Evolutionary conservation across 2,888 invertebrate species (phyloP).

Genomic region (Drosophila maculinotata): DNA sequence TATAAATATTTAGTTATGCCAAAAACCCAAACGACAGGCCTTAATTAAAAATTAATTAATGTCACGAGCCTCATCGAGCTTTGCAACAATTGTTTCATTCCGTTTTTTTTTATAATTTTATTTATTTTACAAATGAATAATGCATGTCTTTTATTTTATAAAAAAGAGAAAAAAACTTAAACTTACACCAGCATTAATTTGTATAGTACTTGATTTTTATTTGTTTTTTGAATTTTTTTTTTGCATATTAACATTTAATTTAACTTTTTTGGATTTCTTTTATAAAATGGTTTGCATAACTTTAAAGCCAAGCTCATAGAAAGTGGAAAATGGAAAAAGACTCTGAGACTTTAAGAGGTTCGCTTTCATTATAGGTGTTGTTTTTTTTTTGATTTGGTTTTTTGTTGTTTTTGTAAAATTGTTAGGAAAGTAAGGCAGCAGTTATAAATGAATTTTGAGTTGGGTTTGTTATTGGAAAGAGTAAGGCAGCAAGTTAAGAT

Average conservation of each 20-base stretch:
- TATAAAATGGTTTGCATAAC: slow-evolving; percentile 56
- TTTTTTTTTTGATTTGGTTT: slow-evolving; percentile 10
- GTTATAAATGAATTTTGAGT: slow-evolving; percentile 63
- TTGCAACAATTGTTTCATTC: slow-evolving; percentile 31
- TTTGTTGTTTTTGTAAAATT: slow-evolving; percentile 44
- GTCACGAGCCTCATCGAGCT: slow-evolving; percentile 25
- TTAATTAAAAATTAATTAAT: slow-evolving; percentile 61
- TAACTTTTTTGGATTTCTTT: slow-evolving; percentile 42
- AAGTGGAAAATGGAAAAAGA: slow-evolving; percentile 67
- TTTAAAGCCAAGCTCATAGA: slow-evolving; percentile 69
- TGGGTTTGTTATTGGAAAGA: slow-evolving; percentile 54
- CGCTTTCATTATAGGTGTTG: slow-evolving; percentile 23
- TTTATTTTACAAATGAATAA: slow-evolving; percentile 35
- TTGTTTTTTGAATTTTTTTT: slow-evolving; percentile 16
- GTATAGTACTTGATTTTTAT: slow-evolving; percentile 40
- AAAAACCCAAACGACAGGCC: slow-evolving; percentile 34
- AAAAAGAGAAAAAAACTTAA: slow-evolving; percentile 37
- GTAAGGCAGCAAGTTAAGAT: slow-evolving; percentile 76
- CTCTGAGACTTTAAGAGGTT: slow-evolving; percentile 55
- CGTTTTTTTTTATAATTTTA: slow-evolving; percentile 5
- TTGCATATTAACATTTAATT: slow-evolving; percentile 57
- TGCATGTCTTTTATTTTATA: slow-evolving; percentile 14
- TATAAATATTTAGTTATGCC: slow-evolving; percentile 43
- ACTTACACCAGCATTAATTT: slow-evolving; percentile 53
- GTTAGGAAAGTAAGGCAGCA: slow-evolving; percentile 77